Conservation (phyloP, 2,113 vertebrate species). For the Neodon shergylaensis region DNA sequence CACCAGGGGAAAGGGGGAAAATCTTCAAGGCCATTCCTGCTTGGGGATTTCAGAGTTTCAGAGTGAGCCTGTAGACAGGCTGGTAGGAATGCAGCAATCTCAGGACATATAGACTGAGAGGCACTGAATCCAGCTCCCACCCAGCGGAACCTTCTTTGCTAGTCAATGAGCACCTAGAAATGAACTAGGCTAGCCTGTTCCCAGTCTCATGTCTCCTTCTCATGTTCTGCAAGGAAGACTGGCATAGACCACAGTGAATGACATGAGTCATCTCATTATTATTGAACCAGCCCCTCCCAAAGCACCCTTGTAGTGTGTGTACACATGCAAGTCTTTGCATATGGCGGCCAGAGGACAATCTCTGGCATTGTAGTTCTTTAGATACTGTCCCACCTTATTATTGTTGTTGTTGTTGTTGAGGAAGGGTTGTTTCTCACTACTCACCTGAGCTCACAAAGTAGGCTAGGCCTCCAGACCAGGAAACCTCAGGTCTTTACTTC, state of each 20-base stretch:
- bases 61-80: not conserved
- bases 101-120: not conserved
- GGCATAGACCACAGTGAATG: not conserved
- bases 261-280: not conserved
- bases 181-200: not conserved
- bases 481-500: not conserved
- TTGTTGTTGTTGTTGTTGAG: not conserved
- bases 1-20: not conserved
- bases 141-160: rapidly evolving
- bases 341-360: not conserved
- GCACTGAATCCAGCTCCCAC: rapidly evolving
- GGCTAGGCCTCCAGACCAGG: not conserved
- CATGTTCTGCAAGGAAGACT: not conserved
- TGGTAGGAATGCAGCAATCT: not conserved
- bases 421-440: not conserved
- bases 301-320: not conserved
- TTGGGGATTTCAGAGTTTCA: not conserved
- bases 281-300: not conserved
- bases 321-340: not conserved
- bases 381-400: not conserved
- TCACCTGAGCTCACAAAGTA: not conserved
- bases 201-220: not conserved
- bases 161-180: rapidly evolving
- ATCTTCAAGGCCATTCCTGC: not conserved
- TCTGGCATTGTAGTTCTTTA: not conserved